Conservation (phyloP, 2,113 vertebrate genomes). For the Canis aureus region DNA sequence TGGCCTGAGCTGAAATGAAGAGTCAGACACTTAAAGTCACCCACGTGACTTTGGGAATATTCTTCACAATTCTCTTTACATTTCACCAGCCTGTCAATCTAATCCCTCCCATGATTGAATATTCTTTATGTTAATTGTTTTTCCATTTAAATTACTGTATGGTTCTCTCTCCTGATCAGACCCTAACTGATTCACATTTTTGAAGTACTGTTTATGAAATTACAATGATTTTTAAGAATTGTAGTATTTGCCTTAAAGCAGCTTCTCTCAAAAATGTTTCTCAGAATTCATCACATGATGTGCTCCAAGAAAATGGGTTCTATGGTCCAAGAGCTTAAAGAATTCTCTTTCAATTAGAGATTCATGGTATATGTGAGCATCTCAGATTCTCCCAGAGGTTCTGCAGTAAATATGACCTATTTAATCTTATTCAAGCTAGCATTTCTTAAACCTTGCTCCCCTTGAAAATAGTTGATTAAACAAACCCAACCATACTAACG, state of each 20-base stretch:
- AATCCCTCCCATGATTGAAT: background rate
- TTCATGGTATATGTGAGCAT: background rate
- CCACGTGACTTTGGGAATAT: background rate
- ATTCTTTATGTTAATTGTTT: background rate
- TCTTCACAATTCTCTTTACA: background rate
- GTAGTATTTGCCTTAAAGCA: background rate
- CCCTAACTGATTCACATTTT: background rate
- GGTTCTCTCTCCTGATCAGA: background rate
- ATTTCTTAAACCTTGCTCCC: background rate
- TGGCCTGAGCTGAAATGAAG: background rate
- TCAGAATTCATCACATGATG: background rate
- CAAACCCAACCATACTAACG: conserved; percentile 23
- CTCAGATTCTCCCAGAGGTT: conserved; percentile 22
- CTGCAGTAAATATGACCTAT: background rate
- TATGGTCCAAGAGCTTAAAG: background rate
- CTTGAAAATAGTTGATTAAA: conserved; percentile 35
- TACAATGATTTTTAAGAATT: background rate
- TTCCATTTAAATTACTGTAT: background rate
- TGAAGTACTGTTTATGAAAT: background rate
- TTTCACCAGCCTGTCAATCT: background rate
- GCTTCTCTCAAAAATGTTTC: conserved; percentile 10
- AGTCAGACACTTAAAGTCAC: background rate
- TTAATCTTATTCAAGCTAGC: conserved; percentile 39
- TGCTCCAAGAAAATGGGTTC: background rate
- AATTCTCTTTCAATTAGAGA: conserved; percentile 8